phyloP scores from a whole-genome alignment of 2,888 invertebrate genomes.

The Dusona sp. region DNA sequence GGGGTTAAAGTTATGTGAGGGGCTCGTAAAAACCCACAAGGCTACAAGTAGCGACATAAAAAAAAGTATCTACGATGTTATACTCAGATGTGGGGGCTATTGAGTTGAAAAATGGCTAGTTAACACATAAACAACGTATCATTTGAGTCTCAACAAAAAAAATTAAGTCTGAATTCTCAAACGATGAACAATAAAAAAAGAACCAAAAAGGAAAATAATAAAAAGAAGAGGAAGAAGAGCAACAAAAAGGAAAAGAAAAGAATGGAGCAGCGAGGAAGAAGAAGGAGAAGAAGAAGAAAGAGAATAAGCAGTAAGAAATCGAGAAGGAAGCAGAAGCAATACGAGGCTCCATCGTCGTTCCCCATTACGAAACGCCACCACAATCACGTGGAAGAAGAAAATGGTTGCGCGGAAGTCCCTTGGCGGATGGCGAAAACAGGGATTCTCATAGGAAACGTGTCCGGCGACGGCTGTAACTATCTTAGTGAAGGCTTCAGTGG shows the following conservation, averaged over 20 bases:
- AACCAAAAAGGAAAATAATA: constrained; percentile 17
- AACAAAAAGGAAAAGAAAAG: background rate
- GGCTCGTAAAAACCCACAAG: too few species aligned
- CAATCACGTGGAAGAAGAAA: constrained; percentile 75
- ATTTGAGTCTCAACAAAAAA: constrained; percentile 12
- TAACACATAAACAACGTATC: constrained; percentile 35
- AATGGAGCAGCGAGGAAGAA: background rate
- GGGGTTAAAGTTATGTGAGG: too few species aligned
- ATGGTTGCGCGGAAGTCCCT: constrained; percentile 62
- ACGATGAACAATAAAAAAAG: constrained; percentile 62
- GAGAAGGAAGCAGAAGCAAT: constrained; percentile 23
- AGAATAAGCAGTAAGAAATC: background rate
- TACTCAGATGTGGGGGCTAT: background rate
- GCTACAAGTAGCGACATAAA: too few species aligned
- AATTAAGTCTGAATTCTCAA: constrained; percentile 62
- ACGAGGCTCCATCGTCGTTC: constrained; percentile 46
- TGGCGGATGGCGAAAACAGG: constrained; percentile 60
- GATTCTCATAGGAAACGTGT: constrained; percentile 71
- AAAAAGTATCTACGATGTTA: background rate
- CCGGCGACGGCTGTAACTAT: constrained; percentile 65
- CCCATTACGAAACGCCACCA: constrained; percentile 66
- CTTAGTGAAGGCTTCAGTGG: constrained; percentile 50
- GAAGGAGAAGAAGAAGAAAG: background rate
- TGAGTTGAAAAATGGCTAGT: constrained; percentile 13
- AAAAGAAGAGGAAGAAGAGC: constrained; percentile 3